Conservation (phyloP, 2,888 invertebrate genomes). For the Eurois occulta region DNA sequence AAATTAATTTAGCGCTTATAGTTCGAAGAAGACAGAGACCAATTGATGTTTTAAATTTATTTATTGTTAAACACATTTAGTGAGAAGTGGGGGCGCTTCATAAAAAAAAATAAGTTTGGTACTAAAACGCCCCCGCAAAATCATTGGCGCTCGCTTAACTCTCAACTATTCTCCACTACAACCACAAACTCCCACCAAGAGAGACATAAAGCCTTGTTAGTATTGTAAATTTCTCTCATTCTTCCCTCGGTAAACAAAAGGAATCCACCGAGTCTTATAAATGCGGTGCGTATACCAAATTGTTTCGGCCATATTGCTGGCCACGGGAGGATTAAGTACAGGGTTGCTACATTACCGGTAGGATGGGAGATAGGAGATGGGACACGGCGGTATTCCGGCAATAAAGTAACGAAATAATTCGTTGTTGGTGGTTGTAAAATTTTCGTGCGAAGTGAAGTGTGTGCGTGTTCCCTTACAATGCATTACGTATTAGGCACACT, state of each 20-base stretch:
- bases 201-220: slow-evolving; percentile 64
- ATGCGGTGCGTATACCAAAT: slow-evolving; percentile 78
- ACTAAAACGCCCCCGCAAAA: neutral
- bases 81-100: neutral
- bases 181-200: slow-evolving; percentile 55
- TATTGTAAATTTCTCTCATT: slow-evolving; percentile 69
- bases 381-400: slow-evolving; percentile 54
- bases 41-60: neutral
- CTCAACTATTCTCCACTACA: slow-evolving; percentile 39
- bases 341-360: slow-evolving; percentile 48
- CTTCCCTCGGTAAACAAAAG: slow-evolving; percentile 74
- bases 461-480: neutral
- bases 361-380: slow-evolving; percentile 38
- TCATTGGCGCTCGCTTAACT: slow-evolving; percentile 33
- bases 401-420: slow-evolving; percentile 55
- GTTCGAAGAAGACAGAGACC: neutral
- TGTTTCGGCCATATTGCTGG: slow-evolving; percentile 80
- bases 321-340: slow-evolving; percentile 76
- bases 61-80: neutral
- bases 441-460: slow-evolving; percentile 10
- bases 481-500: neutral
- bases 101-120: neutral
- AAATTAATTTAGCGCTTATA: neutral
- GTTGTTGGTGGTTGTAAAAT: slow-evolving; percentile 26
- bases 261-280: slow-evolving; percentile 79